These are phyloP conservation scores for Chaenogobius annularis DNA, from an alignment of 2,113 vertebrate genomes.

Conservation along the genomic window DNA sequence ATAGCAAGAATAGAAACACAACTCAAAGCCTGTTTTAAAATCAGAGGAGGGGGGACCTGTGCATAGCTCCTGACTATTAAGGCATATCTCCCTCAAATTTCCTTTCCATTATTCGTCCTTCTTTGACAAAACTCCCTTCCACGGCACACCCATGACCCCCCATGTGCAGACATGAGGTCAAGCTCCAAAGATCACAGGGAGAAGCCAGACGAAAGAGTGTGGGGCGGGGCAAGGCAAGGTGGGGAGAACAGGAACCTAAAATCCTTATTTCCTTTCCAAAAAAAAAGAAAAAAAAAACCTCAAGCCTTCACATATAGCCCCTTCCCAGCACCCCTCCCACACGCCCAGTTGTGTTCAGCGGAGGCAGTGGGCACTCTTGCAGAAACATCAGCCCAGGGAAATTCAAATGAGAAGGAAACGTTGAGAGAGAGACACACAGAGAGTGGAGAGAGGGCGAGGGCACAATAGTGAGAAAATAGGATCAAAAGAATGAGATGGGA, in stretches of 20 bases:
- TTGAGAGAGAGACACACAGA: constrained; percentile 58
- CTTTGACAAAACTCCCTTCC: constrained; percentile 48
- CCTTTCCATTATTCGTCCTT: constrained; percentile 47
- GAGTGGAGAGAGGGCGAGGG: constrained; percentile 33
- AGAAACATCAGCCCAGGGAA: constrained; percentile 95
- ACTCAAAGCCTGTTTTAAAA: constrained; percentile 20
- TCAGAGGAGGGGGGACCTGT: constrained; percentile 24
- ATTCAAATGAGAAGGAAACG: constrained; percentile 85
- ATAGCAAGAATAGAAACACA: constrained; percentile 4
- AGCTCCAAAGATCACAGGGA: constrained; percentile 81
- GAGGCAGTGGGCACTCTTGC: constrained; percentile 88
- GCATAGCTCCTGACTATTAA: constrained; percentile 50
- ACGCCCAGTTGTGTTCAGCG: constrained; percentile 66
- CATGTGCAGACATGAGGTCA: constrained; percentile 77
- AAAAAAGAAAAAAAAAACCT: constrained; percentile 43
- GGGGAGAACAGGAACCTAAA: constrained; percentile 58
- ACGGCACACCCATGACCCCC: constrained; percentile 71
- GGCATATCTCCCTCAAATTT: constrained; percentile 57
- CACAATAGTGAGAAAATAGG: constrained; percentile 69
- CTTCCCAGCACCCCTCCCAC: constrained; percentile 61
- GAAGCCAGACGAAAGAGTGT: constrained; percentile 61
- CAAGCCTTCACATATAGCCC: constrained; percentile 66
- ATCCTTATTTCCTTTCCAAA: constrained; percentile 55
- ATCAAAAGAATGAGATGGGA: constrained; percentile 71
- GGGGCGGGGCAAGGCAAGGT: constrained; percentile 31